Base-by-base conservation (phyloP, 2,113 vertebrate species). In the Tamias sibiricus region DNA sequence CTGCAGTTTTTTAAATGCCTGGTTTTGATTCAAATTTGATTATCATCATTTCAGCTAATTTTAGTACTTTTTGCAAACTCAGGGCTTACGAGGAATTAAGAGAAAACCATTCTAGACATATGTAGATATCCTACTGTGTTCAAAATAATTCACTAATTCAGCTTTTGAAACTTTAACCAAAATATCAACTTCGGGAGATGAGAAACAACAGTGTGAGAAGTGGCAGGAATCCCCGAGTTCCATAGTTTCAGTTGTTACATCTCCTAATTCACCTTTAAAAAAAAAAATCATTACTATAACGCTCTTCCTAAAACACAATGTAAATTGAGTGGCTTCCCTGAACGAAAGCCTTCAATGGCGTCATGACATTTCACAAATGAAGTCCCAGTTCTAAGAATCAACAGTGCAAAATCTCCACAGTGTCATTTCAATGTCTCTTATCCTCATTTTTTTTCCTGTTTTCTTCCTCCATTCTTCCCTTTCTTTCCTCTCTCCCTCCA, bases 1-100 rank as follows among this genome's bases (percentile, higher is more conserved):
- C 37, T 71, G 0, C 11, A 82, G 30, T 19, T 71, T 71, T 77
- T 93, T 76, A 94, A 77, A 12, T 62, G 8, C 11, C 42, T 59
- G 81, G 66, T 88, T 97, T 94, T 95, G 66, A 95, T 79, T 96
- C 62, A 86, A 35, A 88, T 85, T 64, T 93, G 17, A 72, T 49
- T 84, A 47, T 81, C 92, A 76, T 79, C 52, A 87, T 57, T 85
- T 75, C 75, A 52, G 52, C n/a, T 85, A 77, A 40, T 93, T 91
- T 80, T 74, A 81, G 90, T 90, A 91, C 6, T 40, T 52, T 92
- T 95, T 77, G 17, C n/a, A 83, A 90, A 87, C 35, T 26, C 30
- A 87, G 54, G 3, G 17, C 14, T 87, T 80, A 69, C 35, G 75
- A 75, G 57, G 42, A 42, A 84, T 81, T 87, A 94, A 64, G 30